A percentile compares a stretch with the other conserved stretches of the same genome.
Conservation (phyloP, 2,113 vertebrate species). For the Columba livia region DNA sequence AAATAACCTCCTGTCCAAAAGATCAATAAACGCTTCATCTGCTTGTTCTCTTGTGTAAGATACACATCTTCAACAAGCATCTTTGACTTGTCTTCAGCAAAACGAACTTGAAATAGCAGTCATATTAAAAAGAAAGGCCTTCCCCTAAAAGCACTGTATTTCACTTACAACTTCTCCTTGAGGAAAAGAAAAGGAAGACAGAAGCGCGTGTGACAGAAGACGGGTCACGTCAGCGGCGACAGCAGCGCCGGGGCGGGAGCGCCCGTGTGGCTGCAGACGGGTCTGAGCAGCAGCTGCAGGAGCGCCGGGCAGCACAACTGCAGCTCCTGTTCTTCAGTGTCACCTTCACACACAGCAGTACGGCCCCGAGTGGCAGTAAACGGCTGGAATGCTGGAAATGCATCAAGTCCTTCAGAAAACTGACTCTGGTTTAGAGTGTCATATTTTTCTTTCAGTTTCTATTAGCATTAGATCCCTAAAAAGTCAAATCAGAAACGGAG, state of each 20-base stretch:
- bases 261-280: not conserved
- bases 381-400: not conserved
- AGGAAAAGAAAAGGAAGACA: not conserved
- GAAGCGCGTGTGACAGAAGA: not conserved
- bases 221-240: not conserved
- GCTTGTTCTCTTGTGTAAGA: not conserved
- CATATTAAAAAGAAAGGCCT: not conserved
- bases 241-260: not conserved
- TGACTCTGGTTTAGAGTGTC: not conserved
- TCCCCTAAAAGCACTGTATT: not conserved
- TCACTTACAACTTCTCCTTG: not conserved
- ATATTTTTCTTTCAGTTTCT: not conserved
- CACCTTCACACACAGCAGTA: not conserved
- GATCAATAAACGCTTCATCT: not conserved
- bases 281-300: not conserved
- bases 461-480: not conserved
- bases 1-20: not conserved
- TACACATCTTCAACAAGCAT: not conserved
- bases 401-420: not conserved
- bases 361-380: not conserved
- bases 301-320: not conserved
- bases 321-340: not conserved
- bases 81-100: not conserved
- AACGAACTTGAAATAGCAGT: not conserved
- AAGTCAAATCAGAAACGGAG: not conserved